Evolutionary conservation across 1,140 invertebrate species (phyloP).

Genomic region (Drosophila setifemur): DNA sequence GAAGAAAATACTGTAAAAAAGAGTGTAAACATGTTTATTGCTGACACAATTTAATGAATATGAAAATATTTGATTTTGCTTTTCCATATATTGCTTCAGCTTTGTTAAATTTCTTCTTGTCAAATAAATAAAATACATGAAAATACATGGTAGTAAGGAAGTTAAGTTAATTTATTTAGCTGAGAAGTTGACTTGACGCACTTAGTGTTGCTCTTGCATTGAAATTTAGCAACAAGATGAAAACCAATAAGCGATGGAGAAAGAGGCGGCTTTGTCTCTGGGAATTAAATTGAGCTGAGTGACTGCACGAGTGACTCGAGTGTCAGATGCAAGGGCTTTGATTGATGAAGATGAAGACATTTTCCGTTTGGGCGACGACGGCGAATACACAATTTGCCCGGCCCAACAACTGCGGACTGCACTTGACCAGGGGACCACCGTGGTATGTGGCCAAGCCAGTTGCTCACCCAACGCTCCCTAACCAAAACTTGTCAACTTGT

Average conservation of each 20-base stretch:
- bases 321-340: slow-evolving; percentile 64
- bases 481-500: slow-evolving; percentile 20
- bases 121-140: slow-evolving; percentile 27
- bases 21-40: too few species aligned
- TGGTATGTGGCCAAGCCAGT: slow-evolving; percentile 10
- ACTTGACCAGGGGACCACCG: slow-evolving; percentile 45
- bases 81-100: neutral
- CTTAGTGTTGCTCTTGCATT: slow-evolving; percentile 76
- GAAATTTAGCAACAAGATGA: slow-evolving; percentile 75
- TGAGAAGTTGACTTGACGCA: slow-evolving; percentile 71
- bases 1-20: too few species aligned
- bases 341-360: slow-evolving; percentile 81
- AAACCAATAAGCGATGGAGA: neutral
- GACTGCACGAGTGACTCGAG: slow-evolving; percentile 70
- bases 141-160: slow-evolving; percentile 23
- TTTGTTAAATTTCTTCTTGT: neutral
- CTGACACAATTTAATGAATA: neutral
- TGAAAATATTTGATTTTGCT: neutral
- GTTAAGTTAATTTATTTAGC: slow-evolving; percentile 45
- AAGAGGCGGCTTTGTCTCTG: slow-evolving; percentile 35
- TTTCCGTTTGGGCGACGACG: slow-evolving; percentile 58
- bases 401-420: slow-evolving; percentile 32
- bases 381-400: slow-evolving; percentile 39
- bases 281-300: slow-evolving; percentile 74
- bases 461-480: neutral